Evolutionary conservation across 1,140 invertebrate species (phyloP).

Genomic region (Arion vulgaris): DNA sequence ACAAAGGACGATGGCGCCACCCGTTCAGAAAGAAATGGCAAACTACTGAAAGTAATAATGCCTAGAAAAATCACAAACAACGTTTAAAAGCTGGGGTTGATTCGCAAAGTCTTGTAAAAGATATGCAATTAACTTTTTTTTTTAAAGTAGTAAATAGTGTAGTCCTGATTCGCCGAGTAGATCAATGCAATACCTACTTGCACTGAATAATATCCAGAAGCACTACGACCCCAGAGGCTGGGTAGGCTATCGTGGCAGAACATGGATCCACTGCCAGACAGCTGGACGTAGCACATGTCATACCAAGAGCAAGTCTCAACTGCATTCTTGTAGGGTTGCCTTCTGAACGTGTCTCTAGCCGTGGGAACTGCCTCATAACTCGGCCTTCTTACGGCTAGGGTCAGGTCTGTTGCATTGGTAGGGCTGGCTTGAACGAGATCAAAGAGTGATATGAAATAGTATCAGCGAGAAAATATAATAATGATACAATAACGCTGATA

Average conservation of each 20-base stretch:
- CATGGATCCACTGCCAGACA: constrained; percentile 14
- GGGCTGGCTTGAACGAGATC: background rate
- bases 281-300: constrained; percentile 1
- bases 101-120: too few relatives aligned
- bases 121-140: too few relatives aligned
- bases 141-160: too few relatives aligned
- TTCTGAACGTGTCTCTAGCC: background rate
- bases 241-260: constrained; percentile 17
- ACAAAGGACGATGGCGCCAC: too few relatives aligned
- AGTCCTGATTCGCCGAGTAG: too few relatives aligned
- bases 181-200: constrained; percentile 22
- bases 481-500: too few relatives aligned
- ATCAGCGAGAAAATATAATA: background rate
- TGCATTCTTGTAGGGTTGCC: background rate
- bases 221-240: constrained; percentile 21
- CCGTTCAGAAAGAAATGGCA: too few relatives aligned
- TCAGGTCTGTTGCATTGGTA: background rate
- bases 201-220: constrained; percentile 23
- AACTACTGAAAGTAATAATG: too few relatives aligned
- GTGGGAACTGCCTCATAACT: constrained; percentile 10
- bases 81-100: too few relatives aligned
- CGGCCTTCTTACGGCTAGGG: background rate
- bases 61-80: too few relatives aligned
- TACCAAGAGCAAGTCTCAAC: constrained; percentile 20
- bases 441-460: background rate